Conservation (phyloP, 1,140 invertebrate species). For the Zaprionus capensis region DNA sequence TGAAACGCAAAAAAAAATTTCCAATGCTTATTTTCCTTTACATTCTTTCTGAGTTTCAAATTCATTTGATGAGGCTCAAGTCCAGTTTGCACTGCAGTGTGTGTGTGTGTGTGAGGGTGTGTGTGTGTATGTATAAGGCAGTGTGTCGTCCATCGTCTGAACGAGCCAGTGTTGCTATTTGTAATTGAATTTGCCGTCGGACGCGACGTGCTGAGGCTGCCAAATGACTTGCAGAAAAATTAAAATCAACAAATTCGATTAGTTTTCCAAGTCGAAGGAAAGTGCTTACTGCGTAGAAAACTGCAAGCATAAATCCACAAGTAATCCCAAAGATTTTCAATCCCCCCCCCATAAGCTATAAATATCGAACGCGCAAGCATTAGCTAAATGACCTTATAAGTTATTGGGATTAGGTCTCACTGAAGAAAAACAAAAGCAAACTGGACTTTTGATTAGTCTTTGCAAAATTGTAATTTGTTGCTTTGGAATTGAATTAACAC, state of each 20-base stretch:
- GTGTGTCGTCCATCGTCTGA: not conserved
- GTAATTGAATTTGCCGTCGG: slow-evolving; percentile 45
- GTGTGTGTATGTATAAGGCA: not conserved
- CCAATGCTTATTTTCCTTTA: slow-evolving; percentile 1
- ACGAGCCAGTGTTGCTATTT: slow-evolving; percentile 22
- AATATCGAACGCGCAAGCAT: not conserved
- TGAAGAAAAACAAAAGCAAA: not conserved
- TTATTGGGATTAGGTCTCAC: not conserved
- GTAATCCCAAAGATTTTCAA: slow-evolving; percentile 7
- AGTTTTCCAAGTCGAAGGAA: slow-evolving; percentile 5
- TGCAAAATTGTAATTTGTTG: no score
- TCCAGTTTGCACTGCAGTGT: not conserved
- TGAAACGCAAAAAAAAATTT: not conserved
- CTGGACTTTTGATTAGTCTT: no score
- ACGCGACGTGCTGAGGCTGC: slow-evolving; percentile 32
- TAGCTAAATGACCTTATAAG: not conserved
- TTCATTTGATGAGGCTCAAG: not conserved
- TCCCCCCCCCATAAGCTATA: not conserved
- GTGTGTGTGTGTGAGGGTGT: not conserved
- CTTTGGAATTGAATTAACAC: no score
- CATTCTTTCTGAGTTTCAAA: not conserved
- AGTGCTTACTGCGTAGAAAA: slow-evolving; percentile 6
- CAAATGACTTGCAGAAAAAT: slow-evolving; percentile 33
- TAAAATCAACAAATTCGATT: slow-evolving; percentile 49
- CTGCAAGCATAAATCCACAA: not conserved